Base-by-base conservation (phyloP, 2,888 invertebrate genomes). In the Aromia moschata region DNA sequence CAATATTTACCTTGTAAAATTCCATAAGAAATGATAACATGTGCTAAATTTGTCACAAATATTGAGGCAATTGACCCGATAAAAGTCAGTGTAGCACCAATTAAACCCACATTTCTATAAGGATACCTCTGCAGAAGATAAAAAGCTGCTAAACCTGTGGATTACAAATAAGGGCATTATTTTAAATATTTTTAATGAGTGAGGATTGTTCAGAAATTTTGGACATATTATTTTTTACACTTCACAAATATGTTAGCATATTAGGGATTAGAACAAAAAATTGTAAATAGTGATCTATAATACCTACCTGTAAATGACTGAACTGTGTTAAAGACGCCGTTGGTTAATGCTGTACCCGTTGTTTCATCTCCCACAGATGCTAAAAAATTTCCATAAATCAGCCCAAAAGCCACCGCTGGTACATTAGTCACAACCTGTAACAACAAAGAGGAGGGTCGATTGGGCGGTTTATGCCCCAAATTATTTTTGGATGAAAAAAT, bases 331-430 rank as follows among this genome's bases (percentile, higher is more conserved):
- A 89, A 89, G 1, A 89, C 84, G 15, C 89, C 89, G 70, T 88
- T 90, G 2, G 89, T 86, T 15, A 90, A 77, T 0, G 92, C 88
- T 9, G 88, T 83, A 0, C 88, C 89, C 58, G 89, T 87, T 0
- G 90, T 89, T 69, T 87, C 88, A 44, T 87, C 87, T 17, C 89
- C 89, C 12, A 85, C 80, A 18, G 83, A 83, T 56, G 85, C 81
- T 53, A 92, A 83, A 72, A 91, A 90, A 52, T 88, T 85, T 17
- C 89, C 88, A 71, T 88, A 92, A 41, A 91, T 77, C 46, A 91
- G 83, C 0, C 89, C 89, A 68, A 91, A 91, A 0, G 89, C 89
- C 12, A 88, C 85, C 25, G 87, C 82, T 0, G 90, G 88, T 0
- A 89, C 87, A 38, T 89, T 82, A 0, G 87, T 87, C 36, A 88